A percentile compares a stretch with the other conserved stretches of the same genome.
Evolutionary conservation across 2,797 vertebrate genomes (phyloP).

Genomic region (Urosaurus nigricauda): DNA sequence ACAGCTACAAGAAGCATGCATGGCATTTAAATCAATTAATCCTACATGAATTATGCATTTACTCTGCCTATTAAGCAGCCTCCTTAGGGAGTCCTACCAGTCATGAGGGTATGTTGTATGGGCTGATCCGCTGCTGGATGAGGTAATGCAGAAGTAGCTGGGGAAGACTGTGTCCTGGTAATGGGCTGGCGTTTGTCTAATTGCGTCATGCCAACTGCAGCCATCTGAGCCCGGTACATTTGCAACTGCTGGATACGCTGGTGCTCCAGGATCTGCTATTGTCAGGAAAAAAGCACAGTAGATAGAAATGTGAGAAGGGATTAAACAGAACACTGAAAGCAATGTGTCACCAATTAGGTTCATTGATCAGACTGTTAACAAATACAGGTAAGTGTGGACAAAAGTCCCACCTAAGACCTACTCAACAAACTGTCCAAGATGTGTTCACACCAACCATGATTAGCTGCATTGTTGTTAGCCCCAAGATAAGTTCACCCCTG

Average conservation of each 20-base stretch:
- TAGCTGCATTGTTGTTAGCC: fast-evolving
- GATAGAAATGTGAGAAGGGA: constrained; percentile 79
- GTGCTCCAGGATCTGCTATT: constrained; percentile 77
- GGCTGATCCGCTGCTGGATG: constrained; percentile 81
- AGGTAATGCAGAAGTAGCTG: constrained; percentile 76
- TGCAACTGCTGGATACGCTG: constrained; percentile 77
- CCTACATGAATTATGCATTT: constrained; percentile 83
- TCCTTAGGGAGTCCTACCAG: constrained; percentile 83
- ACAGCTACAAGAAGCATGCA: constrained; percentile 83
- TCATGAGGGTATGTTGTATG: constrained; percentile 83
- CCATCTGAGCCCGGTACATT: constrained; percentile 78
- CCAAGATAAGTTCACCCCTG: constrained; percentile 20
- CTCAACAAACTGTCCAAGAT: constrained; percentile 83
- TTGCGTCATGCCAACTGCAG: constrained; percentile 77
- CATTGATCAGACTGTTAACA: constrained; percentile 82
- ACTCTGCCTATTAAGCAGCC: constrained; percentile 81
- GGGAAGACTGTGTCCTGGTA: constrained; percentile 79
- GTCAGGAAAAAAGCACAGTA: constrained; percentile 79
- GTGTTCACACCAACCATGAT: constrained; percentile 74
- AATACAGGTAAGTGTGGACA: constrained; percentile 68
- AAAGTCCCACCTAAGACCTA: constrained; percentile 61
- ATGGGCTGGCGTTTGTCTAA: constrained; percentile 80
- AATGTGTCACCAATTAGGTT: constrained; percentile 84
- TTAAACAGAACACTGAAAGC: constrained; percentile 73
- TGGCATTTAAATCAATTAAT: constrained; percentile 91